A percentile compares a stretch with the other conserved stretches of the same genome.
Conservation (phyloP, 2,888 invertebrate species). For the Colostygia pectinataria region DNA sequence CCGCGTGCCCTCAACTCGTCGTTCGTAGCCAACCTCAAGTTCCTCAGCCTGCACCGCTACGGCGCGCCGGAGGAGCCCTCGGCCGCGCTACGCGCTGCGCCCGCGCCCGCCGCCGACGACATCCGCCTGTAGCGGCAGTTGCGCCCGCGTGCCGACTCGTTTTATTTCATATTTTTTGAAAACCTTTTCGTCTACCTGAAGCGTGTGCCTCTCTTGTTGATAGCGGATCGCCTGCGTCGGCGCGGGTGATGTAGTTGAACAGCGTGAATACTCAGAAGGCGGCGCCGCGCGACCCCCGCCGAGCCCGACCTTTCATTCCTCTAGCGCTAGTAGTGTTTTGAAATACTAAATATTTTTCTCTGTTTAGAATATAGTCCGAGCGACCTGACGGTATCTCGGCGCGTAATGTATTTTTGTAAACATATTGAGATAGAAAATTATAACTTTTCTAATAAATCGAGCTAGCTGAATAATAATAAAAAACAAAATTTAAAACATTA, state of each 20-base stretch:
- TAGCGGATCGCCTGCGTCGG: conserved; percentile 42
- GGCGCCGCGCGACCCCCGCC: conserved; percentile 51
- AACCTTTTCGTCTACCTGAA: conserved; percentile 70
- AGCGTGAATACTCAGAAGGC: conserved; percentile 77
- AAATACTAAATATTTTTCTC: conserved; percentile 56
- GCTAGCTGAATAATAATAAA: too few species aligned
- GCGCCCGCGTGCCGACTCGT: too few species aligned
- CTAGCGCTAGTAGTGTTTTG: conserved; percentile 65
- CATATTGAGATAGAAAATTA: conserved; percentile 44
- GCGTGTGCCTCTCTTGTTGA: conserved; percentile 61
- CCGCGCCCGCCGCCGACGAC: conserved; percentile 54
- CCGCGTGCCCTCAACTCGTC: conserved; percentile 68
- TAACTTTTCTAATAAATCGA: conserved; percentile 39
- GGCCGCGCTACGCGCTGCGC: conserved; percentile 39
- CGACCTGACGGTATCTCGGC: conserved; percentile 55
- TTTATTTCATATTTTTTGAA: conserved; percentile 70
- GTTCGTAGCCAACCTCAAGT: conserved; percentile 70
- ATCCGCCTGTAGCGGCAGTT: conserved; percentile 52
- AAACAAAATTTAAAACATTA: conserved; percentile 25
- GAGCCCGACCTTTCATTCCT: conserved; percentile 69
- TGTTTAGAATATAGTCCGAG: conserved; percentile 46
- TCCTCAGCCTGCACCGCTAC: conserved; percentile 74
- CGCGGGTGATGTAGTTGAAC: conserved; percentile 47
- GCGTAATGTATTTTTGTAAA: conserved; percentile 57
- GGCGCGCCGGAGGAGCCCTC: conserved; percentile 55